A percentile compares a stretch with the other conserved stretches of the same genome.
phyloP scores from a whole-genome alignment of 2,797 vertebrate species.

The Nothura maculosa region DNA sequence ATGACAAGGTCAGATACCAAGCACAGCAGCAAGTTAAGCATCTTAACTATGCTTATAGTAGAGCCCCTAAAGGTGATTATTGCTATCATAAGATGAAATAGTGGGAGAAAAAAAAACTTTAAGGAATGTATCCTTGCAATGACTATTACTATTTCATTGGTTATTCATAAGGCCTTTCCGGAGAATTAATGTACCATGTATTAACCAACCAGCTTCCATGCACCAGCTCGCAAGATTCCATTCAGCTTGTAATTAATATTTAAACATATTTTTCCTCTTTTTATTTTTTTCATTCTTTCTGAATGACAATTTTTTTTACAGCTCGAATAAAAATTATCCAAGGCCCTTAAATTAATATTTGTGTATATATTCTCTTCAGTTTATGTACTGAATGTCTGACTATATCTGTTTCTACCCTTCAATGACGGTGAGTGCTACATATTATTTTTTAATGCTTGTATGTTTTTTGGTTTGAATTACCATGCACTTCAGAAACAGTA shows the following conservation, averaged over 20 bases:
- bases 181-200: constrained; percentile 46
- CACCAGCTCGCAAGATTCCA: constrained; percentile 2
- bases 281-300: constrained; percentile 57
- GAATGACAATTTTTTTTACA: constrained; percentile 62
- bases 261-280: constrained; percentile 15
- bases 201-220: neutral
- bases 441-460: neutral
- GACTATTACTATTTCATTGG: constrained; percentile 26
- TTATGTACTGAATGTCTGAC: neutral
- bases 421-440: neutral
- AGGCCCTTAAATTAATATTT: constrained; percentile 39
- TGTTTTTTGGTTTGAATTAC: neutral
- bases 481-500: neutral
- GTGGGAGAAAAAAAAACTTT: neutral
- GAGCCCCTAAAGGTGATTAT: constrained; percentile 19
- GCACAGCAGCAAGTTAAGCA: neutral
- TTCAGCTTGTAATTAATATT: constrained; percentile 64
- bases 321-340: constrained; percentile 49
- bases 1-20: neutral
- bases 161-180: neutral
- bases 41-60: neutral
- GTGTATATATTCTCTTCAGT: constrained; percentile 40
- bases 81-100: neutral
- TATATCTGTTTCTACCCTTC: constrained; percentile 16
- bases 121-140: neutral